Conservation (phyloP, 1,140 invertebrate species). For the Cyclina sinensis region DNA sequence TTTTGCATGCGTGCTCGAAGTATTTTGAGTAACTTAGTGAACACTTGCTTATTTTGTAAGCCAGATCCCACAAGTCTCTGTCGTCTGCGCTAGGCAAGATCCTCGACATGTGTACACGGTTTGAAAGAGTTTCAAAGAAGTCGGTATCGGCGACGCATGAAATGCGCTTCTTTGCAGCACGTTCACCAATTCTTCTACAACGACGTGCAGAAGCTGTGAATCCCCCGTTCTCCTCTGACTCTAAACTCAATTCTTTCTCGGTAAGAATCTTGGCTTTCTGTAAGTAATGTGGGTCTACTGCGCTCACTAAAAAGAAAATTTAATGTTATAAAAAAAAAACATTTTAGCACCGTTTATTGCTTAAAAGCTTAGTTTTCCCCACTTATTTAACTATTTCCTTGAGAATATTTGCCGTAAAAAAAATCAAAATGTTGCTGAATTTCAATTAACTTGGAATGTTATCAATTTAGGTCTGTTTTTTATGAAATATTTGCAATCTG, state of each 20-base stretch:
- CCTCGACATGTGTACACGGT: constrained; percentile 61
- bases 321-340: too few species aligned
- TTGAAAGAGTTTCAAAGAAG: constrained; percentile 50
- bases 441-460: too few species aligned
- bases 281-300: constrained; percentile 28
- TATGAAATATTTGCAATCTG: too few species aligned
- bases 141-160: constrained; percentile 50
- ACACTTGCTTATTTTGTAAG: constrained; percentile 53
- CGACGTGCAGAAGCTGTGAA: constrained; percentile 16
- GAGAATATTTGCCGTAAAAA: too few species aligned
- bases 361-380: too few species aligned
- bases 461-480: too few species aligned
- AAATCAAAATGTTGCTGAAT: too few species aligned
- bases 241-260: not conserved
- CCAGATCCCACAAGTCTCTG: constrained; percentile 47
- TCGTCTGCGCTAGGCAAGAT: not conserved
- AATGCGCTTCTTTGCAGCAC: constrained; percentile 36
- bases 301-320: constrained; percentile 15
- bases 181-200: constrained; percentile 19
- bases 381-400: too few species aligned
- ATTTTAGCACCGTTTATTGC: too few species aligned
- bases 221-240: not conserved
- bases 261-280: constrained; percentile 15
- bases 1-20: constrained; percentile 54
- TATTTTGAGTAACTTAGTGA: constrained; percentile 38